phyloP scores from a whole-genome alignment of 1,140 invertebrate genomes.

The Gerris buenoi region DNA sequence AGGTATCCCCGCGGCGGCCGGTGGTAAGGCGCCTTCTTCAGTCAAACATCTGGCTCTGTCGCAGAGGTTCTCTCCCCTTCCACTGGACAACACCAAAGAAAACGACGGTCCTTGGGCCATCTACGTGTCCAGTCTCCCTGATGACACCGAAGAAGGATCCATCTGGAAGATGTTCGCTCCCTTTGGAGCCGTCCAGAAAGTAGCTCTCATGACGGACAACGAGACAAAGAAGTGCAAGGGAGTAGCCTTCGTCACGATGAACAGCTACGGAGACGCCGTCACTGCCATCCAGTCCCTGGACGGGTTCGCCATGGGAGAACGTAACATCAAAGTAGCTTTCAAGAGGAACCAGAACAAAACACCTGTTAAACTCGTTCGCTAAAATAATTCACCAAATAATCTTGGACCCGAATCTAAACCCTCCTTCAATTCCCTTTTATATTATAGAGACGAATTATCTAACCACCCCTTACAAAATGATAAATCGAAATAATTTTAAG shows the following conservation, averaged over 20 bases:
- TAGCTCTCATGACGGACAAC: constrained; percentile 92
- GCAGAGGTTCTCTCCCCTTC: constrained; percentile 19
- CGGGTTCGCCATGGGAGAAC: constrained; percentile 90
- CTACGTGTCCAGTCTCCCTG: constrained; percentile 95
- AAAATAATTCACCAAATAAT: too few species aligned
- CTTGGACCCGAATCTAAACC: too few species aligned
- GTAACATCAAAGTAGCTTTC: constrained; percentile 96
- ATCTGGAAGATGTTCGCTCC: constrained; percentile 98
- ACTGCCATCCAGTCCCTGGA: constrained; percentile 95
- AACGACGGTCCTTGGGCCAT: too few species aligned
- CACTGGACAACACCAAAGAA: constrained; percentile 64
- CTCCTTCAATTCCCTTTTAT: too few species aligned
- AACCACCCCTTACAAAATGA: too few species aligned
- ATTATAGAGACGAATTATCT: too few species aligned
- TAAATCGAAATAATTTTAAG: too few species aligned
- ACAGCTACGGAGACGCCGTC: constrained; percentile 95
- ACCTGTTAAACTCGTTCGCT: too few species aligned
- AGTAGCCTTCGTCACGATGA: constrained; percentile 98
- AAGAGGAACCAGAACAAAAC: constrained; percentile 86
- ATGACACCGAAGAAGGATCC: constrained; percentile 94
- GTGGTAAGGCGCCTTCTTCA: background rate
- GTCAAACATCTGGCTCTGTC: constrained; percentile 1
- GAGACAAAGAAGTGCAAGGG: constrained; percentile 99
- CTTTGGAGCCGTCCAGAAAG: constrained; percentile 94
- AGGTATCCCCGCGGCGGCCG: constrained; percentile 32